Conservation (phyloP, 2,888 invertebrate species). For the Eupeodes latifasciatus region DNA sequence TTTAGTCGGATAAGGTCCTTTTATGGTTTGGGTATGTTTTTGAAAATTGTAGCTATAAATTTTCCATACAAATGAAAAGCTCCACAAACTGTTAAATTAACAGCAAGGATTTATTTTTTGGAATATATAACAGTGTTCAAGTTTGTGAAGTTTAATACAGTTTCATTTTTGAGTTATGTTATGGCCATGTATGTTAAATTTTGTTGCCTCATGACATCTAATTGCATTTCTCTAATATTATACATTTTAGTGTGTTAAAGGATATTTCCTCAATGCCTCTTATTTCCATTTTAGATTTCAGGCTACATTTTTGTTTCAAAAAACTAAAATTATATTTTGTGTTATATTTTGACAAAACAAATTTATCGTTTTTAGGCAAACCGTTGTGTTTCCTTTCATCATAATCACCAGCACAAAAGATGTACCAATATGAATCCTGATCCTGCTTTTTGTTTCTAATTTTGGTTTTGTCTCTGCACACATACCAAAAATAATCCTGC, state of each 20-base stretch:
- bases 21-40: no score
- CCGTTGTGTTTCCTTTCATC: slow-evolving; percentile 37
- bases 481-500: slow-evolving; percentile 29
- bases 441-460: slow-evolving; percentile 54
- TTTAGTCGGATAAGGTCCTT: no score
- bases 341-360: background rate
- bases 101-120: background rate
- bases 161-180: no score
- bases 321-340: background rate
- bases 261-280: background rate
- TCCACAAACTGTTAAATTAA: background rate
- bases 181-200: no score
- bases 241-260: no score
- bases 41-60: background rate
- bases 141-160: no score
- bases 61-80: background rate
- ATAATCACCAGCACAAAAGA: slow-evolving; percentile 27
- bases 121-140: no score
- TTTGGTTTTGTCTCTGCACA: slow-evolving; percentile 42
- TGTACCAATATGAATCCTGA: slow-evolving; percentile 41
- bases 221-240: no score
- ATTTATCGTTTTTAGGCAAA: slow-evolving; percentile 64
- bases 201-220: no score
- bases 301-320: background rate
- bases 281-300: background rate